These are phyloP conservation scores for Entomyzon cyanotis DNA, from an alignment of 2,113 vertebrate genomes.

Conservation along the genomic window DNA sequence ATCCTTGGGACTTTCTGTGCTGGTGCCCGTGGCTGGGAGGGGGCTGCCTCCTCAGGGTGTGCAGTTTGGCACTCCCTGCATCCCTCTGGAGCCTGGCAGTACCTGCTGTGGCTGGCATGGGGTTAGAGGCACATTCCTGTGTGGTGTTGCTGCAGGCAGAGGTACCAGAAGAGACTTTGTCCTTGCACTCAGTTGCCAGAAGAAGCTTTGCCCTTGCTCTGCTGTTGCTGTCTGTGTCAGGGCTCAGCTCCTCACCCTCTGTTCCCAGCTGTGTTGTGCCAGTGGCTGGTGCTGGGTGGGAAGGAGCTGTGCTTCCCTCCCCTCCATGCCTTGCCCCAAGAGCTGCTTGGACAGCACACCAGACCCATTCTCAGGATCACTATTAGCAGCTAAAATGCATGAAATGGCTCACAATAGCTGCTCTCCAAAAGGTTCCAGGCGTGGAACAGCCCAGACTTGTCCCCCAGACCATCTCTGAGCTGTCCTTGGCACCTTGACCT, in stretches of 20 bases:
- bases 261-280: background rate
- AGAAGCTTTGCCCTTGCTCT: background rate
- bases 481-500: background rate
- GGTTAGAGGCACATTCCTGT: background rate
- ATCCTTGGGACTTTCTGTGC: background rate
- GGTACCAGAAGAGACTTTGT: background rate
- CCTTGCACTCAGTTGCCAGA: background rate
- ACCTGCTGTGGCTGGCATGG: background rate
- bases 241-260: background rate
- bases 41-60: background rate
- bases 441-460: background rate
- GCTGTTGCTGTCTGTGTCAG: background rate
- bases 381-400: background rate
- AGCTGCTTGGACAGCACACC: background rate
- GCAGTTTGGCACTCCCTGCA: background rate
- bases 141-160: background rate
- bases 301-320: background rate
- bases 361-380: rapidly evolving
- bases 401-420: background rate
- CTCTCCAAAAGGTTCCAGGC: background rate
- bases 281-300: background rate
- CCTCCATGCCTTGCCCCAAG: rapidly evolving
- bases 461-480: background rate
- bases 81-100: background rate
- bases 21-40: background rate